Evolutionary conservation across 2,888 invertebrate species (phyloP), one percentile per base, ranked within the genome.

Genomic region (Incurvaria masculella): DNA sequence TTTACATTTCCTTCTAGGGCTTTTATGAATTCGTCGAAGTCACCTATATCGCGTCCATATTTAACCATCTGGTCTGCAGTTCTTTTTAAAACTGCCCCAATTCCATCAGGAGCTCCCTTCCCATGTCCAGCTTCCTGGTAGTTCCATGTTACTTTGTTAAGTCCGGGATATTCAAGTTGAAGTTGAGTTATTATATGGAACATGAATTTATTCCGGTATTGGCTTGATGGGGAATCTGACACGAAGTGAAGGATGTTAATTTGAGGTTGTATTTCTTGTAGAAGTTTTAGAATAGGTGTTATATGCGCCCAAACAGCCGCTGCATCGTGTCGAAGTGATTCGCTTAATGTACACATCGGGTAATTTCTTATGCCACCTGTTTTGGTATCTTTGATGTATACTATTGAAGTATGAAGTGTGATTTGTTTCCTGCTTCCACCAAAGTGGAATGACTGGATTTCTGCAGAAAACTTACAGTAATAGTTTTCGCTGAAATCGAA

Each of bases 141-240:
- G 19, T 51, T 51, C 48, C 48, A 51, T 11, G 46, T 51, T 21
- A 48, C 41, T 46, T 19, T 51, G 6, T 46, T 23, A 39, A 50
- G 33, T 45, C 48, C 45, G 18, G 42, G 46, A 26, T 48, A 50
- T 21, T 48, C 48, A 41, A 43, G 21, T n/a, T 27, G 44, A 18
- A 50, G n/a, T 47, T 48, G 50, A 16, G 45, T 43, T n/a, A 50
- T 50, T 21, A 50, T 48, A n/a, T n/a, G n/a, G 44, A 50, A 50
- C 38, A 50, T 50, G 23, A 46, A 44, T 21, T 50, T 50, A 41
- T 50, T 50, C 21, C 50, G 38, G 40, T 50, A 50, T 40, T 50
- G 50, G 1, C 48, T 48, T 17, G 48, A 26, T 26, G 45, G 50
- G n/a, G 50, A 50, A 41, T 50, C 50, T 14, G 50, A 48, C 21